A percentile compares a stretch with the other conserved stretches of the same genome.
These are phyloP conservation scores for Cydia pomonella DNA, from an alignment of 1,140 invertebrate species.

Conservation along the genomic window DNA sequence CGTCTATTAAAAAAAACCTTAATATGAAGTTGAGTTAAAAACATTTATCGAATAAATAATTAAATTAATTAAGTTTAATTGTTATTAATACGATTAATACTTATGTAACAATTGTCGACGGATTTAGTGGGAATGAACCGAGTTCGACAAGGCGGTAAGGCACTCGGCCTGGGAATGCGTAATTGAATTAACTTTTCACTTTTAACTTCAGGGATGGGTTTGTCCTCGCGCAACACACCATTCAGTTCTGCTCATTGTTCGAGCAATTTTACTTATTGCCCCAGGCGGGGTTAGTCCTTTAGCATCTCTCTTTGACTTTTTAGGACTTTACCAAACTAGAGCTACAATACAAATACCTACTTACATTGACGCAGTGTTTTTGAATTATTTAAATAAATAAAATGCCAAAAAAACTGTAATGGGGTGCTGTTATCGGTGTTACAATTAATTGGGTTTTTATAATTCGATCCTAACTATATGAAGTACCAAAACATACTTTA, in stretches of 20 bases:
- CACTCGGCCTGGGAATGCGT: not conserved
- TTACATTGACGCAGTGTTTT: not conserved
- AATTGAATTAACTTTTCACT: conserved; percentile 27
- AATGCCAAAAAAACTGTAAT: not conserved
- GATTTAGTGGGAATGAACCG: not conserved
- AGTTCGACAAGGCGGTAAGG: too few relatives aligned
- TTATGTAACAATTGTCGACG: too few relatives aligned
- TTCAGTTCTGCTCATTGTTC: conserved; percentile 12
- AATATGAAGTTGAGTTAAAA: too few relatives aligned
- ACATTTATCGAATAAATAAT: not conserved
- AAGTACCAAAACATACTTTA: too few relatives aligned
- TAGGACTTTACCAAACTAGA: not conserved
- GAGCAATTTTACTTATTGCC: not conserved
- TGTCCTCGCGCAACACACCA: not conserved
- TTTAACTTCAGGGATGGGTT: conserved; percentile 4
- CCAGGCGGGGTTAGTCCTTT: not conserved
- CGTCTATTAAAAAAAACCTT: too few relatives aligned
- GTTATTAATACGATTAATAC: too few relatives aligned
- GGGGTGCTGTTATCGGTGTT: too few relatives aligned
- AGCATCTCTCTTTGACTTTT: not conserved
- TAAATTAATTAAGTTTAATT: too few relatives aligned
- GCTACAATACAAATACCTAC: not conserved
- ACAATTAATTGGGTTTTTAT: too few relatives aligned
- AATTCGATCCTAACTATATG: too few relatives aligned
- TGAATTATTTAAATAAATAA: not conserved